Base-by-base conservation (phyloP, 1,140 invertebrate genomes). In the Drosophila sproati region DNA sequence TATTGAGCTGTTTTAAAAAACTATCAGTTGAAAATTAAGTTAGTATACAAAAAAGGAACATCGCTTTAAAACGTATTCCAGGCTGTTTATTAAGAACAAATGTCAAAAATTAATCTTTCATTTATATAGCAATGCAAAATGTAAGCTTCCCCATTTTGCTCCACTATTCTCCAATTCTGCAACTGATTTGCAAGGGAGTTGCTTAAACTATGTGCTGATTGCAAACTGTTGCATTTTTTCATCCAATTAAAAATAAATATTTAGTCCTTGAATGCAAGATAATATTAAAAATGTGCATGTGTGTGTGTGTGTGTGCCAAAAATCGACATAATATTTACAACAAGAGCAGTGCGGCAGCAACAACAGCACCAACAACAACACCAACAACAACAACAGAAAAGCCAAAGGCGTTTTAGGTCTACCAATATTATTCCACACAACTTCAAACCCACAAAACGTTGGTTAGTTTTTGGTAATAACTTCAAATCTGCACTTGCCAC, bases 361-460 rank as follows among this genome's bases (percentile, higher is more conserved):
- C 67, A 86, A 78, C 73, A 64, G 63, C 63, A 83, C 54, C 64
- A 85, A 60, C 70, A 82, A 82, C 69, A 83, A 78, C 63, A 83
- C 54, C 64, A 85, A 60, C 70, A 82, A 76, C 60, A 72, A 70
- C 70, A 73, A 73, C 61, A 72, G 64, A 74, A 89, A 77, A 73
- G 61, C 54, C 56, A 75, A 82, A 86, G 78, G 80, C 86, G 85
- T 91, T 91, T 91, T 72, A 78, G 89, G 91, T 90, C 91, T 91
- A 92, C 91, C 91, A 91, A 92, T 92, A 91, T 92, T 92, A 91
- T 91, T 91, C 91, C 90, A 91, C 91, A 92, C 91, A 92, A 92
- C 90, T 92, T 92, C 86, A 91, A 91, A 88, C 88, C 91, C 91
- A 91, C 91, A 92, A 92, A 91, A 92, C 91, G 91, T 87, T 92